Evolutionary conservation across 2,888 invertebrate genomes (phyloP).

Genomic region (Rhagonycha fulva): DNA sequence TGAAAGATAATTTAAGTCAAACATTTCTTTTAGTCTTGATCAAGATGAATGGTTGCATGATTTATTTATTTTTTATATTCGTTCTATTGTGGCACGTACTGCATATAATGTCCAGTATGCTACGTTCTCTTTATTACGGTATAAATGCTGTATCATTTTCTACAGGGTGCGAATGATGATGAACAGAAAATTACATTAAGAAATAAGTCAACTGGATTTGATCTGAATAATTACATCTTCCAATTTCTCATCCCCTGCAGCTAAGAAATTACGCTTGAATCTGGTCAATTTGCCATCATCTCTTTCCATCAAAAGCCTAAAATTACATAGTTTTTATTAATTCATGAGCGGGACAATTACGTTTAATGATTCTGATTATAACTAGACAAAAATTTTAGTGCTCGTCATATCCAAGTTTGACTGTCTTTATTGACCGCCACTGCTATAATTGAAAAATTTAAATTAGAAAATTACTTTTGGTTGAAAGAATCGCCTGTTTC

Average conservation of each 20-base stretch:
- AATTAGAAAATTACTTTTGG: not conserved
- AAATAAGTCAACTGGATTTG: too few relatives aligned
- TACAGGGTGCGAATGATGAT: not conserved
- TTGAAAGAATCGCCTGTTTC: not conserved
- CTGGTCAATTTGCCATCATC: too few relatives aligned
- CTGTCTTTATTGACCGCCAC: not conserved
- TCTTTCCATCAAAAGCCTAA: too few relatives aligned
- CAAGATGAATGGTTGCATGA: not conserved
- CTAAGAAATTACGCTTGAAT: too few relatives aligned
- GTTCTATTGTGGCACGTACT: not conserved
- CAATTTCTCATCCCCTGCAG: too few relatives aligned
- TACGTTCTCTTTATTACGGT: not conserved
- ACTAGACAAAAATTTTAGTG: too few relatives aligned
- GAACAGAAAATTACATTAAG: not conserved
- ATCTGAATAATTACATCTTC: too few relatives aligned
- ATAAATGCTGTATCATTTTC: not conserved
- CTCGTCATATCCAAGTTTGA: not conserved
- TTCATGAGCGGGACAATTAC: too few relatives aligned
- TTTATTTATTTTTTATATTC: not conserved
- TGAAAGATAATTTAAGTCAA: not conserved
- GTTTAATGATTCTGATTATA: too few relatives aligned
- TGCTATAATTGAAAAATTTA: constrained; percentile 3
- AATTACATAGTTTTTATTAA: too few relatives aligned
- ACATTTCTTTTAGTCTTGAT: not conserved
- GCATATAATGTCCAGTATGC: not conserved